These are phyloP conservation scores for Callithrix jacchus DNA, from an alignment of 2,113 vertebrate species.

Conservation along the genomic window DNA sequence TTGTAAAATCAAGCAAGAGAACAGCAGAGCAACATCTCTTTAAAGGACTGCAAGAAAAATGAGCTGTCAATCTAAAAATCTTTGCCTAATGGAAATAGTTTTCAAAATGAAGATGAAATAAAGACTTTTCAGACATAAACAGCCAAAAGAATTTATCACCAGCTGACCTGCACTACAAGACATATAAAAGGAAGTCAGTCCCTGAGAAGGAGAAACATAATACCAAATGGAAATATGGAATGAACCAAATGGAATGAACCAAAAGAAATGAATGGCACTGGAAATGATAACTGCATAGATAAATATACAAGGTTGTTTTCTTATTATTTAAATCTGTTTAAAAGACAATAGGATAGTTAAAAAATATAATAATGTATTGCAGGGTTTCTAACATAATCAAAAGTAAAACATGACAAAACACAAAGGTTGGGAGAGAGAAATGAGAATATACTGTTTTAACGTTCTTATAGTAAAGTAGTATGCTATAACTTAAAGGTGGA, in stretches of 20 bases:
- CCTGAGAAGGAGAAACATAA: background rate
- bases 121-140: slow-evolving; percentile 28
- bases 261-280: background rate
- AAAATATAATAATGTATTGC: background rate
- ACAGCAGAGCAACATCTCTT: background rate
- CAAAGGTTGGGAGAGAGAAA: background rate
- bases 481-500: background rate
- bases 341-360: background rate
- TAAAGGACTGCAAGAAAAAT: slow-evolving; percentile 14
- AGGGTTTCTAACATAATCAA: background rate
- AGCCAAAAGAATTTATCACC: background rate
- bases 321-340: background rate
- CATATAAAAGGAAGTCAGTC: background rate
- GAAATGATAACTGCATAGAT: background rate
- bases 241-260: background rate
- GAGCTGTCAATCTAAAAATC: background rate
- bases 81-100: background rate
- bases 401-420: slow-evolving; percentile 27
- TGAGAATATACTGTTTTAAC: slow-evolving; percentile 16
- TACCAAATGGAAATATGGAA: slow-evolving; percentile 4
- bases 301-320: background rate
- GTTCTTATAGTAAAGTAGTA: background rate
- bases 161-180: background rate
- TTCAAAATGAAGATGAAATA: slow-evolving; percentile 29
- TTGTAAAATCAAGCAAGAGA: slow-evolving; percentile 13